These are phyloP conservation scores for Hydriomena furcata DNA, from an alignment of 2,888 invertebrate species.

Conservation along the genomic window DNA sequence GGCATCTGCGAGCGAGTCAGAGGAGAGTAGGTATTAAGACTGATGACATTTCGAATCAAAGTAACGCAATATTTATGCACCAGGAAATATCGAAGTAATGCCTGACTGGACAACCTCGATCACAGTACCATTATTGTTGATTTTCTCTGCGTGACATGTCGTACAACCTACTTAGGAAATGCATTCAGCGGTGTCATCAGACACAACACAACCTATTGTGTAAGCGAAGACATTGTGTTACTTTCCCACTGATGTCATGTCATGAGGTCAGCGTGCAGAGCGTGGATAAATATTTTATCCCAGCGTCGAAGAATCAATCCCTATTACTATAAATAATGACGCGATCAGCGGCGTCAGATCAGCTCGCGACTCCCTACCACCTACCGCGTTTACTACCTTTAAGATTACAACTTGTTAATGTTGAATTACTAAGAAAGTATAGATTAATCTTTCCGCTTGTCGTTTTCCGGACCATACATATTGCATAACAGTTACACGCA, in stretches of 20 bases:
- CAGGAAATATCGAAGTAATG: constrained; percentile 12
- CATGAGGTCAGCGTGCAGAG: constrained; percentile 26
- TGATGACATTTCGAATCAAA: neutral
- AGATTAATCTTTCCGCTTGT: constrained; percentile 18
- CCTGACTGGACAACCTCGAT: constrained; percentile 21
- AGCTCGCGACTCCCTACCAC: neutral
- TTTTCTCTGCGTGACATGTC: constrained; percentile 19
- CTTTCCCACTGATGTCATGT: constrained; percentile 33
- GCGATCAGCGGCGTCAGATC: neutral
- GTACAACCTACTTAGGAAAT: constrained; percentile 26
- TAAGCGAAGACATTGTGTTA: constrained; percentile 31
- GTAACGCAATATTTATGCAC: constrained; percentile 5
- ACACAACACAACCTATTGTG: constrained; percentile 31
- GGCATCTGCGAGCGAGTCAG: neutral
- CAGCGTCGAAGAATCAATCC: constrained; percentile 3
- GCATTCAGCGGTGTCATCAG: constrained; percentile 30
- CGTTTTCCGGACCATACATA: constrained; percentile 20
- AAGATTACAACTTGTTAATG: neutral
- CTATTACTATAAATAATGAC: constrained; percentile 9
- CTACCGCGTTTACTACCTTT: neutral
- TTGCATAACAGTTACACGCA: constrained; percentile 33
- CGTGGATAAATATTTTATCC: constrained; percentile 18
- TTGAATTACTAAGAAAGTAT: constrained; percentile 6
- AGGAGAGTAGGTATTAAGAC: neutral
- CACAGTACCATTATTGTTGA: constrained; percentile 24